Conservation (phyloP, 2,888 invertebrate genomes). For the Nomada fabriciana region DNA sequence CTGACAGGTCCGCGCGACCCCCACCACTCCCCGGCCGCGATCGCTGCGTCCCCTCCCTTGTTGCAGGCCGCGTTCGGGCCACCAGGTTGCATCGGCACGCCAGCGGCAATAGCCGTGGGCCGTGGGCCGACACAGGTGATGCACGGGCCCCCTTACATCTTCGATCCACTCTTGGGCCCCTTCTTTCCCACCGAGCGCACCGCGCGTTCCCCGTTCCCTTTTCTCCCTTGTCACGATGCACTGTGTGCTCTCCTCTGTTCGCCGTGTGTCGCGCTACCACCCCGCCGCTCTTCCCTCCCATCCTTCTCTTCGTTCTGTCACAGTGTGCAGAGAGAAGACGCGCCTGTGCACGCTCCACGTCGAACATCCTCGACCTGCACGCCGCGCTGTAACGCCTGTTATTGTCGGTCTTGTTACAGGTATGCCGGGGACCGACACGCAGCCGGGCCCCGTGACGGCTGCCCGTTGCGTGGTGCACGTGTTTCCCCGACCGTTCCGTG, state of each 20-base stretch:
- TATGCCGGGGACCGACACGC: conserved; percentile 54
- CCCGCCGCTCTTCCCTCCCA: not conserved
- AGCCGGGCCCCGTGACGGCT: conserved; percentile 29
- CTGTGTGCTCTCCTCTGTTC: conserved; percentile 19
- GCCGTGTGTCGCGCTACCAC: conserved; percentile 54
- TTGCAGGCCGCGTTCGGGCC: conserved; percentile 49
- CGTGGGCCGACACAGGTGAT: conserved; percentile 79
- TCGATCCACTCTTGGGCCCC: conserved; percentile 76
- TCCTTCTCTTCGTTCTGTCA: conserved; percentile 9
- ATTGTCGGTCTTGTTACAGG: conserved; percentile 69
- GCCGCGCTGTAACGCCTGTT: conserved; percentile 70
- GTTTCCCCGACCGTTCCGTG: conserved; percentile 60
- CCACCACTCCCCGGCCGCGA: conserved; percentile 35
- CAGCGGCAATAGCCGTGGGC: conserved; percentile 77
- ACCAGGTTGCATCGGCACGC: conserved; percentile 68
- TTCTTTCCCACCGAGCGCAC: conserved; percentile 74
- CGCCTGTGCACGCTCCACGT: conserved; percentile 52
- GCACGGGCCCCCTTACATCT: conserved; percentile 77
- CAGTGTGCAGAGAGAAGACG: conserved; percentile 42
- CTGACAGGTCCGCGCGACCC: conserved; percentile 52
- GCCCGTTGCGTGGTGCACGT: conserved; percentile 57
- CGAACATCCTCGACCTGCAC: conserved; percentile 66
- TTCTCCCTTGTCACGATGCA: conserved; percentile 17
- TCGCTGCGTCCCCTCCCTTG: conserved; percentile 28
- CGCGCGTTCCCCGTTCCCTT: conserved; percentile 42